Conservation (phyloP, 2,113 vertebrate species). For the Dipodomys spectabilis region DNA sequence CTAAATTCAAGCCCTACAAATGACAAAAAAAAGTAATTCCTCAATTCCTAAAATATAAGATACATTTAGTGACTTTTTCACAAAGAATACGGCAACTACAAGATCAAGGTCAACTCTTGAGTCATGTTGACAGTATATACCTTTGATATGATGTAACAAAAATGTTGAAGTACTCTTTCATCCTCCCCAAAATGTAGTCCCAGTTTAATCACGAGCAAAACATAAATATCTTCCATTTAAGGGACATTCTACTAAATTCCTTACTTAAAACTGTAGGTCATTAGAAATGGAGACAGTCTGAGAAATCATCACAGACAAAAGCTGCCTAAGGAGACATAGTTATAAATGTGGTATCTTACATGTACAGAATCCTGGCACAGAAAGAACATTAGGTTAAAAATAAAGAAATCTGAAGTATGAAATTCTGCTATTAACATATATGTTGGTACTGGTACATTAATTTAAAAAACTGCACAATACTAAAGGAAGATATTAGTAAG, state of each 20-base stretch:
- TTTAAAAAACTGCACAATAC: background rate
- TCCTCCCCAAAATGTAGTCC: background rate
- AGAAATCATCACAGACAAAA: background rate
- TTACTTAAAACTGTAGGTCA: background rate
- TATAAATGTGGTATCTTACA: background rate
- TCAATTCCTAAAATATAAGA: background rate
- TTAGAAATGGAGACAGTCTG: background rate
- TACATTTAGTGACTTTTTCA: background rate
- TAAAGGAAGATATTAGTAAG: conserved; percentile 5
- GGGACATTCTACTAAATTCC: background rate
- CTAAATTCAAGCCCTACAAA: too few relatives aligned
- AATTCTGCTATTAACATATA: conserved; percentile 18
- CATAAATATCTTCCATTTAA: background rate
- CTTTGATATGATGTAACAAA: background rate
- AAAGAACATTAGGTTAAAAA: background rate
- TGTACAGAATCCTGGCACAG: background rate
- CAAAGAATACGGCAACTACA: background rate
- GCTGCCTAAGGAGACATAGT: background rate
- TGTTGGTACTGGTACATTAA: background rate
- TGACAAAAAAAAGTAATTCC: background rate
- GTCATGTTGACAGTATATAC: background rate
- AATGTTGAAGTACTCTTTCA: background rate
- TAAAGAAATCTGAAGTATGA: background rate
- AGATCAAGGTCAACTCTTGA: background rate
- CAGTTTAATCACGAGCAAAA: conserved; percentile 26